phyloP scores from a whole-genome alignment of 2,113 vertebrate genomes.

The Motacilla alba region DNA sequence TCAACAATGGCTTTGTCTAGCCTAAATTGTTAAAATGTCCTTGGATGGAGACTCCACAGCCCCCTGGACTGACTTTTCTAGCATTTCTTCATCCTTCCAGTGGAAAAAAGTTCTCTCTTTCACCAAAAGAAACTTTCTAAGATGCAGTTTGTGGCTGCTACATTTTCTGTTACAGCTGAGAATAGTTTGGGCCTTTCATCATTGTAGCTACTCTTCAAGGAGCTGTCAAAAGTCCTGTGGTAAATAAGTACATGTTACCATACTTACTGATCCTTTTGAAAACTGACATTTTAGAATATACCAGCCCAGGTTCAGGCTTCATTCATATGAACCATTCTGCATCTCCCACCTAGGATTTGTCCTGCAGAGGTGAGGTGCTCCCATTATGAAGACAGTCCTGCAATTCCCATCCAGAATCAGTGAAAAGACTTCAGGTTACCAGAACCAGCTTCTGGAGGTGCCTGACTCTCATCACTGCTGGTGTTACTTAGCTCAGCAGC shows the following conservation, averaged over 20 bases:
- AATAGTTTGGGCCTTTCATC: neutral
- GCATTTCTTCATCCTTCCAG: neutral
- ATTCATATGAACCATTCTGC: neutral
- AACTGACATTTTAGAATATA: neutral
- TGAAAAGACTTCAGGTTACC: neutral
- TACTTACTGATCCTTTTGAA: neutral
- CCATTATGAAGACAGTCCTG: neutral
- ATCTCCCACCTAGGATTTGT: neutral
- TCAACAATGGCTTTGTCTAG: neutral
- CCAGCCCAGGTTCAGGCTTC: neutral
- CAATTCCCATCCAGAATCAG: neutral
- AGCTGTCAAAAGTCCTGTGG: neutral
- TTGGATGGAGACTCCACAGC: neutral
- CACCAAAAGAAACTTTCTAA: neutral
- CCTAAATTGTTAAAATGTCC: neutral
- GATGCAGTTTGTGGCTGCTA: neutral
- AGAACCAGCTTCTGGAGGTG: neutral
- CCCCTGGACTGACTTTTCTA: neutral
- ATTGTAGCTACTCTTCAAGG: neutral
- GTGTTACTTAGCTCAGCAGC: neutral
- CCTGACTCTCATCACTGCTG: neutral
- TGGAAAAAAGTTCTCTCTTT: neutral
- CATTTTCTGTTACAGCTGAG: neutral
- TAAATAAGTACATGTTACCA: neutral
- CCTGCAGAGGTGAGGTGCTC: neutral